phyloP scores from a whole-genome alignment of 2,797 vertebrate species.

The Pangasius sanitwongsei region DNA sequence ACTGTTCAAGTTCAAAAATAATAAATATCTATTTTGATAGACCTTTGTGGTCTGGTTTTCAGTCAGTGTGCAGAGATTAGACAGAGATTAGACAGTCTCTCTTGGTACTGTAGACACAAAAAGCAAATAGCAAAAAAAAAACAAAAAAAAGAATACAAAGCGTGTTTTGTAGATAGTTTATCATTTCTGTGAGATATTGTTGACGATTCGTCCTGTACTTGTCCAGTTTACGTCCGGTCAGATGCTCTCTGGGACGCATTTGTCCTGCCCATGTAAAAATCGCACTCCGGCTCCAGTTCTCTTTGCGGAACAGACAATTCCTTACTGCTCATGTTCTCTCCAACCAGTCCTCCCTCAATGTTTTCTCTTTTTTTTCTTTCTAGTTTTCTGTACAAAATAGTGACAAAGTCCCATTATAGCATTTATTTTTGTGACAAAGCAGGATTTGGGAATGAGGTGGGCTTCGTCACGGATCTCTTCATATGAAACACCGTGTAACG shows the following conservation, averaged over 20 bases:
- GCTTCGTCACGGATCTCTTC: neutral
- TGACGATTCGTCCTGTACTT: neutral
- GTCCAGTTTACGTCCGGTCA: neutral
- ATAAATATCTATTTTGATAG: too few relatives aligned
- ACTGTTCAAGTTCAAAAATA: too few relatives aligned
- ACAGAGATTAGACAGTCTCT: neutral
- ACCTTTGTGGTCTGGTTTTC: too few relatives aligned
- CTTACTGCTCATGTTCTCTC: neutral
- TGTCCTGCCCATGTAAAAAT: neutral
- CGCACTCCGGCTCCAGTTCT: neutral
- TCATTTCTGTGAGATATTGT: neutral
- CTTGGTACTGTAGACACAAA: neutral
- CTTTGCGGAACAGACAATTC: neutral
- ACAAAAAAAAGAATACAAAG: neutral
- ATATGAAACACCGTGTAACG: too few relatives aligned
- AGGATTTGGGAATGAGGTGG: neutral
- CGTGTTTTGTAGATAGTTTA: neutral
- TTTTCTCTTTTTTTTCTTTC: too few relatives aligned
- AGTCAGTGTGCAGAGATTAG: too few relatives aligned
- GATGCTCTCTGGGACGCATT: neutral
- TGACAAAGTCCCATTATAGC: too few relatives aligned
- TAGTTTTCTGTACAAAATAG: too few relatives aligned
- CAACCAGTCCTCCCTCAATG: neutral
- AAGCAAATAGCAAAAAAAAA: neutral
- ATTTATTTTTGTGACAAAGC: too few relatives aligned